These are phyloP conservation scores for Prionailurus bengalensis DNA, from an alignment of 2,113 vertebrate species.

Conservation along the genomic window DNA sequence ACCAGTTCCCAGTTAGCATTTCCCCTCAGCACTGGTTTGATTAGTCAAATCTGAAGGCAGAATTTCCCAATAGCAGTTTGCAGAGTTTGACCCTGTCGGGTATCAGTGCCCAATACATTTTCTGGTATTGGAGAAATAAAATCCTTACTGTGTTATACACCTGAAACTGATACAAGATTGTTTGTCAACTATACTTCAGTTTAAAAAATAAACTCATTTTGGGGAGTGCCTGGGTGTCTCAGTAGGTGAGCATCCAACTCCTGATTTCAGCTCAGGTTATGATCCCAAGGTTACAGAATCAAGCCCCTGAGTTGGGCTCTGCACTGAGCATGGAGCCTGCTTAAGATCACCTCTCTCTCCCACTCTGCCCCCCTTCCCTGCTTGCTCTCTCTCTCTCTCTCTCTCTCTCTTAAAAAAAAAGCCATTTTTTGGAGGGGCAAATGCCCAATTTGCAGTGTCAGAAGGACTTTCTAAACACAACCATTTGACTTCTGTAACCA, in stretches of 20 bases:
- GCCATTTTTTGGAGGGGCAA: too few relatives aligned
- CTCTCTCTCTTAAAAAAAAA: background rate
- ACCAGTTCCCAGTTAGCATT: background rate
- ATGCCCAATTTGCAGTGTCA: background rate
- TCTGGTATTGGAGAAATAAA: background rate
- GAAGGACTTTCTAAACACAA: background rate
- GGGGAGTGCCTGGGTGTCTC: too few relatives aligned
- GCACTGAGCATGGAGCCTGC: too few relatives aligned
- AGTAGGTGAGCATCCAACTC: too few relatives aligned
- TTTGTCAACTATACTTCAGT: background rate
- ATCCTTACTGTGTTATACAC: background rate
- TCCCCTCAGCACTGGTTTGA: background rate
- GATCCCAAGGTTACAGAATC: too few relatives aligned
- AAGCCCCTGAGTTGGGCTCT: too few relatives aligned
- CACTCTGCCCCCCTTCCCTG: too few relatives aligned
- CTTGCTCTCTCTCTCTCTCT: too few relatives aligned
- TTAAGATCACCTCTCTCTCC: too few relatives aligned
- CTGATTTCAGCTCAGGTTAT: too few relatives aligned
- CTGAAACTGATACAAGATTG: background rate
- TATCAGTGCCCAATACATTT: background rate
- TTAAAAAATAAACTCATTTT: background rate
- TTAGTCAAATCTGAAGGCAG: background rate
- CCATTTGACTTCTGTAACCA: background rate
- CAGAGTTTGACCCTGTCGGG: background rate
- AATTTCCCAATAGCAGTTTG: background rate